A percentile compares a stretch with the other conserved stretches of the same genome.
These are phyloP conservation scores for Aphodius granarius DNA, from an alignment of 2,888 invertebrate genomes.

Conservation along the genomic window DNA sequence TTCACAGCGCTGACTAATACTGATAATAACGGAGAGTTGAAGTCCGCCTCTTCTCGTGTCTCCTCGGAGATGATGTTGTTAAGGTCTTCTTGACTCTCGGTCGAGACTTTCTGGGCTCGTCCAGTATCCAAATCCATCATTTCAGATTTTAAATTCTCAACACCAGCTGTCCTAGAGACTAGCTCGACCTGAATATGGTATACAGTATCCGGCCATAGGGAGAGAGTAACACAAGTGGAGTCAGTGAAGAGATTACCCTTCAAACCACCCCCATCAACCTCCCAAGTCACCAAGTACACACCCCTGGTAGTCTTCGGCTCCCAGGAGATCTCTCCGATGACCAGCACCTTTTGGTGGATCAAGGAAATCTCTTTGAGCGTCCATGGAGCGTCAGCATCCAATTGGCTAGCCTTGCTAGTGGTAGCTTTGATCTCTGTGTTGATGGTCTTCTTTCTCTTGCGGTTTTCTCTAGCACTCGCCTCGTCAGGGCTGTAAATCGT, in stretches of 20 bases:
- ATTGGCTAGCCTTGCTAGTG: conserved; percentile 56
- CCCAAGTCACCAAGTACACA: conserved; percentile 81
- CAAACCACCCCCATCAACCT: conserved; percentile 78
- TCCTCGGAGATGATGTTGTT: conserved; percentile 54
- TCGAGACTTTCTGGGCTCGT: conserved; percentile 65
- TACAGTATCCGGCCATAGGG: conserved; percentile 78
- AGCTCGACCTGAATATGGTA: conserved; percentile 79
- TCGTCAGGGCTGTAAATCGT: conserved; percentile 72
- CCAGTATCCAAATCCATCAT: conserved; percentile 68
- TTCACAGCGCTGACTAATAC: conserved; percentile 66
- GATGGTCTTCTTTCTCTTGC: conserved; percentile 54
- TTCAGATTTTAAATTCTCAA: conserved; percentile 65
- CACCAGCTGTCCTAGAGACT: conserved; percentile 63
- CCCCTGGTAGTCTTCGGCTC: conserved; percentile 66
- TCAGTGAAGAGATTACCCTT: conserved; percentile 82
- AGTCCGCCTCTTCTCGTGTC: conserved; percentile 52
- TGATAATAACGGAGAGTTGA: conserved; percentile 59
- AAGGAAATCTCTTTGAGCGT: conserved; percentile 68
- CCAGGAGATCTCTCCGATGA: conserved; percentile 75
- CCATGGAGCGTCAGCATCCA: conserved; percentile 62
- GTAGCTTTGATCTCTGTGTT: conserved; percentile 57
- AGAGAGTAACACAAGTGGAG: conserved; percentile 75
- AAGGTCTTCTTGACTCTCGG: conserved; percentile 65
- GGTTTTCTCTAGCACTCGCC: conserved; percentile 54
- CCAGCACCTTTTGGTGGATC: conserved; percentile 71